Percentiles rank a stretch among this genome's conserved stretches.
Evolutionary conservation across 37 sponge, comb jelly and placozoan species (phyloP).

Genomic region (Cliona cf. orientalis): DNA sequence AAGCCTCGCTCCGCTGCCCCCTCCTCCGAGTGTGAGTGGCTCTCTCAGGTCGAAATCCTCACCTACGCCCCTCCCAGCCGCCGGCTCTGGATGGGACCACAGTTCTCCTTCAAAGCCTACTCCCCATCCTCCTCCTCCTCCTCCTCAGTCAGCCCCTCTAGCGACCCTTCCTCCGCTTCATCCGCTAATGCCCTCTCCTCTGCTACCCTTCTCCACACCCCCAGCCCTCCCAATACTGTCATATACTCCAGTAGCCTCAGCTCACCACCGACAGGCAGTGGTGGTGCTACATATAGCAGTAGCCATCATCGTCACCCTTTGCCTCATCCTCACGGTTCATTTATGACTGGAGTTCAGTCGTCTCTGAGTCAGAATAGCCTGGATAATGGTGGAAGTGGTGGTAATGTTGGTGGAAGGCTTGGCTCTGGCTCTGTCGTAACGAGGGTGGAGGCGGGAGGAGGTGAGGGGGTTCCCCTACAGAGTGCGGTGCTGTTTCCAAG

Average conservation of each 20-base stretch:
- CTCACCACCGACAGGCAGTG: too few relatives aligned
- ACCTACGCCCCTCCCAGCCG: slow-evolving; percentile 91
- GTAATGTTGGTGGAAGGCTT: too few relatives aligned
- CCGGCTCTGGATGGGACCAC: slow-evolving; percentile 99
- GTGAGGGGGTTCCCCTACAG: too few relatives aligned
- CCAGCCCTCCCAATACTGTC: slow-evolving; percentile 37
- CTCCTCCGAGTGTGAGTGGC: slow-evolving; percentile 67
- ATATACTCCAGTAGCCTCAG: slow-evolving; percentile 32
- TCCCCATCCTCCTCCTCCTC: not conserved
- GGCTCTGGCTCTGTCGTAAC: too few relatives aligned
- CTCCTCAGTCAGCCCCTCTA: too few relatives aligned
- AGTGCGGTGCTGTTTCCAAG: slow-evolving; percentile 22
- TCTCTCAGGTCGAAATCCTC: slow-evolving; percentile 89
- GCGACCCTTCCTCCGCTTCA: not conserved
- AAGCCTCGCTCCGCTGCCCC: slow-evolving; percentile 1
- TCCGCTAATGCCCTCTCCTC: not conserved
- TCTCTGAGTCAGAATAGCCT: too few relatives aligned
- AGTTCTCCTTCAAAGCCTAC: slow-evolving; percentile 90
- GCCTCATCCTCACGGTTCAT: too few relatives aligned
- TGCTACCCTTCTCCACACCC: slow-evolving; percentile 13
- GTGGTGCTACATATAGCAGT: too few relatives aligned
- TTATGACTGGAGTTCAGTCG: not conserved
- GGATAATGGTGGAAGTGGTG: too few relatives aligned
- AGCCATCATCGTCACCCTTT: too few relatives aligned
- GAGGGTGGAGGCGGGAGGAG: too few relatives aligned